Base-by-base conservation (phyloP, 1,140 invertebrate species). In the Macrobrachium nipponense region DNA sequence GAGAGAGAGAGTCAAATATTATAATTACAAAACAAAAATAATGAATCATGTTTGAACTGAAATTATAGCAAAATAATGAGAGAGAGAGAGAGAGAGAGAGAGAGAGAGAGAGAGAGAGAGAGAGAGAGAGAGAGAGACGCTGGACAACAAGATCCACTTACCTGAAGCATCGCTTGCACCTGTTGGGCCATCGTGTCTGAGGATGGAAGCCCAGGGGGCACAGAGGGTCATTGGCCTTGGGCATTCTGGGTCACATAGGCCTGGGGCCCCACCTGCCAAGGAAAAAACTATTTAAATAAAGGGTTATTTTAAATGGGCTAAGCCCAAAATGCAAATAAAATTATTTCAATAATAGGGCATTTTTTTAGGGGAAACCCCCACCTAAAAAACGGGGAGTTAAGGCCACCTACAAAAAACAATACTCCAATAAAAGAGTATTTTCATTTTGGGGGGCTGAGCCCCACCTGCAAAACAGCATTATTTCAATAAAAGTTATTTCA, bases 191-290 rank as follows among this genome's bases (percentile, higher is more conserved):
- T 89, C 96, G 94, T 87, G 97, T 96, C 92, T 98, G 97, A 27
- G 97, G 96, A 92, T 97, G 96, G 91, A 98, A 98, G n/a, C 97
- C 97, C 90, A 97, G 92, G 43, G 96, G 96, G 91, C 96, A 98
- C 80, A 97, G 92, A 64, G 96, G 95, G 91, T 98, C 96, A 82
- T 76, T 84, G 7, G 59, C 80, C 79, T 86, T 89, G 14, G 87
- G 89, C 88, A 89, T 87, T 64, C 80, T 87, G 75, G 36, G n/a
- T 59, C 68, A 72, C 80, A 80, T 80, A 59, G 58, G 76, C 72
- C 79, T 51, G 51, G 51, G 51, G 51, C 61, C 78, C 64, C 64
- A 59, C 64, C 81, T 83, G 81, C n/a, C 7, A 51, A 68, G 4
- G 58, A 7, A 66, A 18, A 64, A 51, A 68, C 18, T n/a, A 5